A percentile compares a stretch with the other conserved stretches of the same genome.
phyloP scores from a whole-genome alignment of 1,140 invertebrate genomes.

The Formica exsecta region DNA sequence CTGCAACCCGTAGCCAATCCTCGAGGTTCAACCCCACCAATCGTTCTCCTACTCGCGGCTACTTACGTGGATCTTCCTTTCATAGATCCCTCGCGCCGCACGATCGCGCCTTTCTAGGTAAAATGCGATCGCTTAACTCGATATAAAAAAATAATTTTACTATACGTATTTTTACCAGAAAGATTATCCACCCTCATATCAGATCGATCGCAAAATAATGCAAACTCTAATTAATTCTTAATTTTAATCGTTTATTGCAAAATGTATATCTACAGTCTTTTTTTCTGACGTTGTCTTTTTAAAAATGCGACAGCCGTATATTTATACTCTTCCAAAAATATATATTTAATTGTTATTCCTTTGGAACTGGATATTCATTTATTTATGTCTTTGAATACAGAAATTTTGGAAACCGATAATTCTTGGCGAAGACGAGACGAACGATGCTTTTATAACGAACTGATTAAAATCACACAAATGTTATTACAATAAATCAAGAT shows the following conservation, averaged over 20 bases:
- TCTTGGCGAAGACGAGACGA: not conserved
- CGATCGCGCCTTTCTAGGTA: not conserved
- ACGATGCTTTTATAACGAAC: not conserved
- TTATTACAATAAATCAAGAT: not conserved
- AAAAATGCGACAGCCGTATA: not conserved
- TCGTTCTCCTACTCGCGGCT: not conserved
- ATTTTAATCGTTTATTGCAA: not conserved
- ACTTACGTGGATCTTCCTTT: conserved; percentile 15
- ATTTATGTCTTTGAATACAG: not conserved
- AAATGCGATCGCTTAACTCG: not conserved
- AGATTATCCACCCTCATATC: not conserved
- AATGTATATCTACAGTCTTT: not conserved
- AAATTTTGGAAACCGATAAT: not conserved
- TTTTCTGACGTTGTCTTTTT: not conserved
- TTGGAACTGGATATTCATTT: not conserved
- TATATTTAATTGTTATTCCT: not conserved
- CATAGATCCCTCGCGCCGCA: not conserved
- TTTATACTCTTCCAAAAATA: not conserved
- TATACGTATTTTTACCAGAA: no score
- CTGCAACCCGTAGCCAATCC: conserved; percentile 71
- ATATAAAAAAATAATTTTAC: not conserved
- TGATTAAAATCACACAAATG: conserved; percentile 1
- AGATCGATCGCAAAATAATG: not conserved
- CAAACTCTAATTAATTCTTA: not conserved
- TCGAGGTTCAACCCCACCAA: conserved; percentile 69